A percentile compares a stretch with the other conserved stretches of the same genome.
Evolutionary conservation across 2,888 invertebrate genomes (phyloP).

Genomic region (Mimas tiliae): DNA sequence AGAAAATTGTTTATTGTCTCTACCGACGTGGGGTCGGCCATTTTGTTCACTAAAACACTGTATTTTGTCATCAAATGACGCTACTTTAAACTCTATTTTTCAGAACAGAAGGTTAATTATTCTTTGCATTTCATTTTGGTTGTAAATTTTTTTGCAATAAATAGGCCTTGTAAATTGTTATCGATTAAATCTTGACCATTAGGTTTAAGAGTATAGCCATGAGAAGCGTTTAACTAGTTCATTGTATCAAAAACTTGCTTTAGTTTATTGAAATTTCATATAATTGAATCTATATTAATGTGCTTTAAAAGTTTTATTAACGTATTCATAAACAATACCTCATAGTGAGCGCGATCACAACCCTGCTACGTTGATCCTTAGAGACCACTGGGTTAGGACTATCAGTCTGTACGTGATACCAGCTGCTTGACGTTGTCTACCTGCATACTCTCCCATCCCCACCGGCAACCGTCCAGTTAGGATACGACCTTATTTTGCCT

Average conservation of each 20-base stretch:
- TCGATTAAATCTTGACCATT: constrained; percentile 22
- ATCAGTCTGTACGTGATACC: no score
- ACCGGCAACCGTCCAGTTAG: no score
- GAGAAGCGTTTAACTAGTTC: constrained; percentile 7
- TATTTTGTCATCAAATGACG: neutral
- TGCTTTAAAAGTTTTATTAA: neutral
- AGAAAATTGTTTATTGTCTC: constrained; percentile 35
- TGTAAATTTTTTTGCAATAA: neutral
- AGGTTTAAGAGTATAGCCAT: constrained; percentile 6
- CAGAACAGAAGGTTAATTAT: neutral
- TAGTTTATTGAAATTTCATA: neutral
- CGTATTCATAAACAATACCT: no score
- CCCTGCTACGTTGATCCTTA: no score
- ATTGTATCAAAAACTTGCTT: neutral
- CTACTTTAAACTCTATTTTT: neutral
- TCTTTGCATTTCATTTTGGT: neutral
- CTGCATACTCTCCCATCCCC: no score
- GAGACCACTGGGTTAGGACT: no score
- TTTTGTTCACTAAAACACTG: constrained; percentile 21
- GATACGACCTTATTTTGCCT: no score
- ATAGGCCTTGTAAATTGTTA: constrained; percentile 2
- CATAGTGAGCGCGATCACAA: no score
- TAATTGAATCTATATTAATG: neutral
- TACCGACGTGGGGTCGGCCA: constrained; percentile 27
- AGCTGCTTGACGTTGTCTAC: no score